phyloP scores from a whole-genome alignment of 2,888 invertebrate species.

The Drosophila acutilabella region DNA sequence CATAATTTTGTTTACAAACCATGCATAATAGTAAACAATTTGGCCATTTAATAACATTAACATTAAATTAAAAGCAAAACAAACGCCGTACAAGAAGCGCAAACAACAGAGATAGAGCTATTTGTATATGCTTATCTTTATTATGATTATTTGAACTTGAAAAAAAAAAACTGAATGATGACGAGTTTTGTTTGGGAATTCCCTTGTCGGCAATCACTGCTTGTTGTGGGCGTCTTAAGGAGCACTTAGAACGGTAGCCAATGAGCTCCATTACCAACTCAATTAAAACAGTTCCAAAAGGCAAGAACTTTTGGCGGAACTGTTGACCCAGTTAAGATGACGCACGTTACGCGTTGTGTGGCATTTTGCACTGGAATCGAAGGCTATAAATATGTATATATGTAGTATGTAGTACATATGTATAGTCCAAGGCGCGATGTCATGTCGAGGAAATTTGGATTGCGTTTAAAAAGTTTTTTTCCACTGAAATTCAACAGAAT shows the following conservation, averaged over 20 bases:
- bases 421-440: conserved; percentile 28
- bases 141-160: conserved; percentile 81
- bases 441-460: conserved; percentile 43
- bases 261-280: not conserved
- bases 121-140: conserved; percentile 74
- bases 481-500: conserved; percentile 21
- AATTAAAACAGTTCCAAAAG: not conserved
- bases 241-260: conserved; percentile 2
- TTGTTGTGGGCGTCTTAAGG: conserved; percentile 29
- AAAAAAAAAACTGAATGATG: conserved; percentile 58
- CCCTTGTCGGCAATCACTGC: conserved; percentile 52
- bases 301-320: conserved; percentile 43
- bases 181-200: conserved; percentile 82
- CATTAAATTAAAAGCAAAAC: conserved; percentile 81
- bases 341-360: conserved; percentile 34
- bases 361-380: conserved; percentile 28
- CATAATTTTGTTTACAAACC: conserved; percentile 80
- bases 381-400: conserved; percentile 48
- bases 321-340: conserved; percentile 71
- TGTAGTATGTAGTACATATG: not conserved
- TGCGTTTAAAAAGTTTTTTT: not conserved
- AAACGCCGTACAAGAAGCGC: conserved; percentile 68
- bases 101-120: conserved; percentile 32
- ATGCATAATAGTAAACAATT: conserved; percentile 82
- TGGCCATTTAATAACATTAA: conserved; percentile 83